A percentile compares a stretch with the other conserved stretches of the same genome.
phyloP scores from a whole-genome alignment of 2,797 vertebrate species.

The Darevskia mixta region DNA sequence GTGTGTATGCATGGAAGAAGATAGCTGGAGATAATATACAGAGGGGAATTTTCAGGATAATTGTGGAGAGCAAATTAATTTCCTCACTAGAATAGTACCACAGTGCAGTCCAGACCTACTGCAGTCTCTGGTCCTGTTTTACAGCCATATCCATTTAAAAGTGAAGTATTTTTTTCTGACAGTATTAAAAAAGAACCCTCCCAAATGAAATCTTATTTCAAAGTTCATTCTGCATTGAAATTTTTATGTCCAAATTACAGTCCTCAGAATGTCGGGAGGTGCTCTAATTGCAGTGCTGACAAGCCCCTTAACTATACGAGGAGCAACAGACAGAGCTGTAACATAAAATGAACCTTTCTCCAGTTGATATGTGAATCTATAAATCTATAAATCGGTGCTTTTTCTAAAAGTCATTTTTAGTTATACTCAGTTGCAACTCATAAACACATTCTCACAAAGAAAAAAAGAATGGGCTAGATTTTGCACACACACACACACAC shows the following conservation, averaged over 20 bases:
- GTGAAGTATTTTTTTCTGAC: slow-evolving; percentile 29
- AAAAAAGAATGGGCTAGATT: slow-evolving; percentile 61
- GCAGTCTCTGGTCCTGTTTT: no score
- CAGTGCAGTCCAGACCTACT: neutral
- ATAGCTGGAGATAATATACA: neutral
- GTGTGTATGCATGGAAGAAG: neutral
- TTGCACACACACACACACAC: slow-evolving; percentile 26
- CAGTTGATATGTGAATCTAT: slow-evolving; percentile 64
- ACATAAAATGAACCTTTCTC: slow-evolving; percentile 54
- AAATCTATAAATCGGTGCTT: slow-evolving; percentile 58
- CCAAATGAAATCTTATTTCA: slow-evolving; percentile 61
- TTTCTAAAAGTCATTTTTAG: slow-evolving; percentile 67
- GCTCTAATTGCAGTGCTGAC: slow-evolving; percentile 65
- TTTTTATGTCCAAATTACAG: slow-evolving; percentile 66
- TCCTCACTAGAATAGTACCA: neutral
- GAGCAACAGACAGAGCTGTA: slow-evolving; percentile 55
- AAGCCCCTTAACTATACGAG: slow-evolving; percentile 54
- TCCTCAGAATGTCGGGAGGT: slow-evolving; percentile 35
- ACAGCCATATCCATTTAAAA: slow-evolving; percentile 50
- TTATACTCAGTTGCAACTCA: slow-evolving; percentile 73
- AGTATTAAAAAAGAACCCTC: slow-evolving; percentile 31
- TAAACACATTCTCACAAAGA: slow-evolving; percentile 61
- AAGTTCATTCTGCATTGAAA: slow-evolving; percentile 52
- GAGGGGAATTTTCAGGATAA: neutral
- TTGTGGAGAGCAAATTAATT: neutral